Evolutionary conservation across 2,113 vertebrate species (phyloP).

Genomic region (Lynx canadensis): DNA sequence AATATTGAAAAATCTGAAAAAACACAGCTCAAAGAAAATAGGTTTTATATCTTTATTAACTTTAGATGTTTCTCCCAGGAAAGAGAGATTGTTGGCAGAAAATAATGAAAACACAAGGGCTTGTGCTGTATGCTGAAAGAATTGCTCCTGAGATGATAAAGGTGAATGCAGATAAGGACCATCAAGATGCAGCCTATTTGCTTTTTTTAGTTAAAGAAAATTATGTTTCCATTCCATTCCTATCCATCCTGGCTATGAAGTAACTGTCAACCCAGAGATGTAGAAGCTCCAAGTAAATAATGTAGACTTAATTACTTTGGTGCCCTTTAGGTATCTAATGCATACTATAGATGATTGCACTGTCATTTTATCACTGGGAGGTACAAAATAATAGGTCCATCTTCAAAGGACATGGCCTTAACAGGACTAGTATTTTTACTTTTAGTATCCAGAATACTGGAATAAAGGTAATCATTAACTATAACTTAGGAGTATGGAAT

Average conservation of each 20-base stretch:
- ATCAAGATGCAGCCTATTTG: slow-evolving; percentile 7
- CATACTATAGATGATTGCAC: not conserved
- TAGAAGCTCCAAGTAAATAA: slow-evolving; percentile 57
- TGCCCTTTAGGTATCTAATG: slow-evolving; percentile 42
- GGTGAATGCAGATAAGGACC: slow-evolving; percentile 42
- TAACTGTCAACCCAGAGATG: slow-evolving; percentile 36
- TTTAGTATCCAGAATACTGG: not conserved
- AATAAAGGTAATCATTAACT: not conserved
- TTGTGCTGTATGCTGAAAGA: slow-evolving; percentile 7
- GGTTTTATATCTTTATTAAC: slow-evolving; percentile 71
- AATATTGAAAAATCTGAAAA: slow-evolving; percentile 60
- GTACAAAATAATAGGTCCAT: not conserved
- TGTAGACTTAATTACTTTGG: slow-evolving; percentile 51
- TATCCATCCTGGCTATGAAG: slow-evolving; percentile 43
- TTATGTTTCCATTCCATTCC: slow-evolving; percentile 44
- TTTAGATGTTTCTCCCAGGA: slow-evolving; percentile 32
- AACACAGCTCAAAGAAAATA: slow-evolving; percentile 51
- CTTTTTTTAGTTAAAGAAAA: slow-evolving; percentile 61
- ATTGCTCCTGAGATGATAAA: slow-evolving; percentile 17
- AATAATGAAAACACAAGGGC: slow-evolving; percentile 66
- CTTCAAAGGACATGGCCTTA: slow-evolving; percentile 14
- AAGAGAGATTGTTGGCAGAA: slow-evolving; percentile 41
- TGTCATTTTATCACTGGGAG: slow-evolving; percentile 34
- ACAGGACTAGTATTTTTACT: slow-evolving; percentile 24
- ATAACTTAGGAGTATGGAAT: not conserved